These are phyloP conservation scores for Thecocarcelia acutangulata DNA, from an alignment of 2,888 invertebrate species.

Conservation along the genomic window DNA sequence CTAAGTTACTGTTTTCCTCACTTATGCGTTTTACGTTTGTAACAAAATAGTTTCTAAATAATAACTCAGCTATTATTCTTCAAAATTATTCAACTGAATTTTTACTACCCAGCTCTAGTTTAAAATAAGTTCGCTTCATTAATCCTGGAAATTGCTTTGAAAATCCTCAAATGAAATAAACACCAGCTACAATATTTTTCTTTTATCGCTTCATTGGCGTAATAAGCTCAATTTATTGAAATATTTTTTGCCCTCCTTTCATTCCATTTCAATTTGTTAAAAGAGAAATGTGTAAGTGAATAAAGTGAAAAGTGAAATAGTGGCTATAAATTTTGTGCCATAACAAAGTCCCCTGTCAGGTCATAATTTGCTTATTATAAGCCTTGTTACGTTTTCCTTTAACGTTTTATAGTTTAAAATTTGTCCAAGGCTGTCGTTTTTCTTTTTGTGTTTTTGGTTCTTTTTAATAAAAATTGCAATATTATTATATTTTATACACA, in stretches of 20 bases:
- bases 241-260: slow-evolving; percentile 39
- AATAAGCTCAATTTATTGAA: slow-evolving; percentile 81
- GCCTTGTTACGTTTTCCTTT: slow-evolving; percentile 73
- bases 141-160: slow-evolving; percentile 75
- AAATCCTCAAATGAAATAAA: slow-evolving; percentile 74
- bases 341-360: slow-evolving; percentile 70
- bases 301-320: slow-evolving; percentile 58
- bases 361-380: slow-evolving; percentile 80
- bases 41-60: no score
- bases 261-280: slow-evolving; percentile 24
- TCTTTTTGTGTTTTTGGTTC: slow-evolving; percentile 1
- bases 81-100: slow-evolving; percentile 6
- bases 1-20: no score
- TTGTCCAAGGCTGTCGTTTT: slow-evolving; percentile 72
- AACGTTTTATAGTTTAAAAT: slow-evolving; percentile 76
- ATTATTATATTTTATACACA: slow-evolving; percentile 47
- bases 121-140: slow-evolving; percentile 65
- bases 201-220: slow-evolving; percentile 79
- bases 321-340: slow-evolving; percentile 76
- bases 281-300: slow-evolving; percentile 8
- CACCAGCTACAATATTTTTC: slow-evolving; percentile 70
- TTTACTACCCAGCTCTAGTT: neutral
- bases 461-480: slow-evolving; percentile 34
- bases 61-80: no score
- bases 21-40: no score